phyloP scores from a whole-genome alignment of 2,888 invertebrate genomes.

The Acanthoscelides obtectus region DNA sequence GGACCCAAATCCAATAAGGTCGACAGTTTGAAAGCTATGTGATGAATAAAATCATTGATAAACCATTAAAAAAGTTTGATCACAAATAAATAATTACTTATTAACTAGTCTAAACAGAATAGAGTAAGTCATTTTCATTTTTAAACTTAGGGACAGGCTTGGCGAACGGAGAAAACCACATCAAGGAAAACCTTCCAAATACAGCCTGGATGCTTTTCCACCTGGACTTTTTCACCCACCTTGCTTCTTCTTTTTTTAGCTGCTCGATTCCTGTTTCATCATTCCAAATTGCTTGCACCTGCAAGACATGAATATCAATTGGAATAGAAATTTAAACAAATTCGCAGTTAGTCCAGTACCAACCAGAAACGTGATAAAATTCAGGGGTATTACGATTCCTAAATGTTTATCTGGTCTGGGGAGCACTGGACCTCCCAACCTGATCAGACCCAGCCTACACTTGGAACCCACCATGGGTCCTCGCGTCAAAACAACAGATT shows the following conservation, averaged over 20 bases:
- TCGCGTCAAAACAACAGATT: too few relatives aligned
- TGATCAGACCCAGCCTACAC: too few relatives aligned
- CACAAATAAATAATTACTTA: conserved; percentile 19
- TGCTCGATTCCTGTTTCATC: conserved; percentile 99
- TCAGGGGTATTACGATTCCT: too few relatives aligned
- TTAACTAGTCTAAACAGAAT: conserved; percentile 65
- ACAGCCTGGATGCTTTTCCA: conserved; percentile 96
- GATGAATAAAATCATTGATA: not conserved
- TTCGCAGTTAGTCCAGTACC: not conserved
- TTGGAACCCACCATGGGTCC: too few relatives aligned
- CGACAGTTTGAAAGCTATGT: not conserved
- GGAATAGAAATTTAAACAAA: conserved; percentile 5
- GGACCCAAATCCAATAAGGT: too few relatives aligned
- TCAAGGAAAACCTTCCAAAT: conserved; percentile 90
- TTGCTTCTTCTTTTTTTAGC: conserved; percentile 90
- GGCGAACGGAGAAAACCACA: conserved; percentile 93
- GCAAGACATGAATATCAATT: not conserved
- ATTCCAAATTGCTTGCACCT: conserved; percentile 90
- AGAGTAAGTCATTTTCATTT: conserved; percentile 69
- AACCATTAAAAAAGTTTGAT: conserved; percentile 13
- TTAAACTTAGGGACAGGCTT: conserved; percentile 75
- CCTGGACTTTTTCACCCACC: conserved; percentile 87
- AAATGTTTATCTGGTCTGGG: too few relatives aligned
- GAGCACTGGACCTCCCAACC: too few relatives aligned
- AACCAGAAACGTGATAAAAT: too few relatives aligned